A percentile compares a stretch with the other conserved stretches of the same genome.
Evolutionary conservation across 2,797 vertebrate species (phyloP).

Genomic region (Alosa sapidissima): DNA sequence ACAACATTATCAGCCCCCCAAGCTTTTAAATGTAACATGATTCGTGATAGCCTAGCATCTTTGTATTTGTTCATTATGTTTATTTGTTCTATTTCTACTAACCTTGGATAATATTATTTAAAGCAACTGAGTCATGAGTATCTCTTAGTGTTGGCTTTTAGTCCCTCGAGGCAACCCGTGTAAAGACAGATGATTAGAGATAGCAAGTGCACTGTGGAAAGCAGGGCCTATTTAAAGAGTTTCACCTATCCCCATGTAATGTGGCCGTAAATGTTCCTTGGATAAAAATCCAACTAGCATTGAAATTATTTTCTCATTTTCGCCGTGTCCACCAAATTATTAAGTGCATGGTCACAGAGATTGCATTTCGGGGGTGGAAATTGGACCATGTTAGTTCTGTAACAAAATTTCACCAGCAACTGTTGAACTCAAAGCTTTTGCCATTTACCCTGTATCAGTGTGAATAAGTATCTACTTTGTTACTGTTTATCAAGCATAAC

Average conservation of each 20-base stretch:
- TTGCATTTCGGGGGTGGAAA: background rate
- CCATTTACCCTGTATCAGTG: background rate
- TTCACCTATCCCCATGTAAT: background rate
- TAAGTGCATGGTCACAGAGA: background rate
- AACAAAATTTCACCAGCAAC: too few species aligned
- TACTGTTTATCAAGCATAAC: too few species aligned
- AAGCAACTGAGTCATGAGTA: constrained; percentile 29
- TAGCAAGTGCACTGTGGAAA: background rate
- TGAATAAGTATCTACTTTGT: background rate
- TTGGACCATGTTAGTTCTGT: background rate
- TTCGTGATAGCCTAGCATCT: too few species aligned
- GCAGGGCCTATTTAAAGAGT: background rate
- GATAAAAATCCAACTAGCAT: background rate
- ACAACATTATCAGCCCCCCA: too few species aligned
- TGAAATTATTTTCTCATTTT: background rate
- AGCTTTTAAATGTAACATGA: too few species aligned
- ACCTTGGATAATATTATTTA: too few species aligned
- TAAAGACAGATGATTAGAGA: constrained; percentile 10
- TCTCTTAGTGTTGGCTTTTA: background rate
- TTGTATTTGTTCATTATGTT: too few species aligned
- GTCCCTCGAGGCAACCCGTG: too few species aligned
- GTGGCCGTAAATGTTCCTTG: background rate
- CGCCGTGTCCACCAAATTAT: background rate
- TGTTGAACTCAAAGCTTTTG: background rate
- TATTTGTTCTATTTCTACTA: too few species aligned